Evolutionary conservation across 2,797 vertebrate genomes (phyloP).

Genomic region (Melanotaenia maccullochi): DNA sequence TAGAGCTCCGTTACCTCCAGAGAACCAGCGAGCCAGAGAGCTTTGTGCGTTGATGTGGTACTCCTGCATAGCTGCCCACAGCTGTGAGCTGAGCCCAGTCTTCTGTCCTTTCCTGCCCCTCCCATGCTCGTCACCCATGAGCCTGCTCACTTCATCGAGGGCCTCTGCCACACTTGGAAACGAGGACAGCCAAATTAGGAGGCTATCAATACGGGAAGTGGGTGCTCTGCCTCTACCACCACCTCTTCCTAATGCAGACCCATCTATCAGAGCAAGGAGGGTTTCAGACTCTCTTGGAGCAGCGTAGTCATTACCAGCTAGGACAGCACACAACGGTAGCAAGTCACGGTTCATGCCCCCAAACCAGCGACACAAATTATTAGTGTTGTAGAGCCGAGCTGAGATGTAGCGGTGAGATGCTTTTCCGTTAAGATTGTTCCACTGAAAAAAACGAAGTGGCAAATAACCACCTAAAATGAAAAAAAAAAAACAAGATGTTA

Average conservation of each 20-base stretch:
- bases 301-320: conserved; percentile 91
- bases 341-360: conserved; percentile 81
- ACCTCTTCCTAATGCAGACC: conserved; percentile 33
- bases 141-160: conserved; percentile 79
- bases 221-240: conserved; percentile 56
- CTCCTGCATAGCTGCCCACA: conserved; percentile 84
- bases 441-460: conserved; percentile 88
- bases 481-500: conserved; percentile 19
- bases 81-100: conserved; percentile 70
- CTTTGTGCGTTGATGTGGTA: conserved; percentile 83
- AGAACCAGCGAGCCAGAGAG: conserved; percentile 86
- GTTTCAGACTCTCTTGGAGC: conserved; percentile 75
- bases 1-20: conserved; percentile 46
- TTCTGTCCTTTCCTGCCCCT: conserved; percentile 65
- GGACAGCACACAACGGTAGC: conserved; percentile 90
- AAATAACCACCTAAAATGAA: conserved; percentile 86
- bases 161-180: conserved; percentile 83
- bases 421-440: conserved; percentile 81
- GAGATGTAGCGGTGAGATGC: conserved; percentile 81
- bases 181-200: conserved; percentile 88
- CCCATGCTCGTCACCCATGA: conserved; percentile 71
- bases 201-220: conserved; percentile 79
- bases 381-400: conserved; percentile 82
- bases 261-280: conserved; percentile 75
- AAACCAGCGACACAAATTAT: conserved; percentile 86